Evolutionary conservation across 2,888 invertebrate species (phyloP), one percentile per base, ranked within the genome.

Genomic region (Ormyrus labotus): DNA sequence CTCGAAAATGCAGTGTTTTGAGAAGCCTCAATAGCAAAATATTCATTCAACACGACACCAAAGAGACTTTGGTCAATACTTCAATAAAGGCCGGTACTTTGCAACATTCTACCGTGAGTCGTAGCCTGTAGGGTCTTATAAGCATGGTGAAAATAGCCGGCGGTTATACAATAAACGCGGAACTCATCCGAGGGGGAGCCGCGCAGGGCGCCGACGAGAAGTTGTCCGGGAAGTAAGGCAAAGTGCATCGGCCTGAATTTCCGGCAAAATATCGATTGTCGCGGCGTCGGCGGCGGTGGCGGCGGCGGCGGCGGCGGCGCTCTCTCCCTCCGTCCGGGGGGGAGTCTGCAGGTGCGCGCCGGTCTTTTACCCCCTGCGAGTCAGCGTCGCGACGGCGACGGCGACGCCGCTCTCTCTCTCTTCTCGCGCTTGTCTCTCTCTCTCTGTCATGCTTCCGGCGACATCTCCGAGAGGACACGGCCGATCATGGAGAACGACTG

Each of bases 401-500:
- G 47, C 67, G 48, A 1, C 76, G 68, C 47, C 55, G 60, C 34
- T 34, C 65, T 65, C 13, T 11, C 48, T 2, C 8, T 48, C 7
- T 78, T 69, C 80, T 80, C 68, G 69, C 60, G 58, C 67, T 34
- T 65, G 19, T 53, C 9, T 68, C 45, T 34, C 11, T 55, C 6
- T 45, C 4, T 19, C 11, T 84, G 83, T 81, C 79, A 82, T 81
- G 83, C 75, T 78, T 87, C 84, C 87, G 84, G 88, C 87, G 89
- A 90, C 65, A 65, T 71, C 84, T 85, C 87, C 85, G 13, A 19
- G 68, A n/a, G 34, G 34, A 34, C 34, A 4, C 34, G 34, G 34
- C 34, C 3, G 34, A 34, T 70, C 69, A 89, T 89, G 89, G 89
- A 90, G 75, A 88, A 85, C 82, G 88, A 90, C 82, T 90, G 90